phyloP scores from a whole-genome alignment of 92 coral and sea anemone genomes.

The Porites lobata region DNA sequence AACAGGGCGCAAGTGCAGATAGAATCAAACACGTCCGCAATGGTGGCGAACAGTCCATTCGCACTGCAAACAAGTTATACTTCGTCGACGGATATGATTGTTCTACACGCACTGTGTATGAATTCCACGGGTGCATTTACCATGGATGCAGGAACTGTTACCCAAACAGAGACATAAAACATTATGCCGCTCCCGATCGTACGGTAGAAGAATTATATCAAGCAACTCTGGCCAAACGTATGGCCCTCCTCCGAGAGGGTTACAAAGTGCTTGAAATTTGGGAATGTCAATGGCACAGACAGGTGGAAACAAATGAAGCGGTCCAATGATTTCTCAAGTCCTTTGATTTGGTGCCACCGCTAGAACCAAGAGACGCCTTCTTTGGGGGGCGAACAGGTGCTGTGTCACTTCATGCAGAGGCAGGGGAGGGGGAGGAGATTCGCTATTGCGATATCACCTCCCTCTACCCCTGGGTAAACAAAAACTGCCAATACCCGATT shows the following conservation, averaged over 20 bases:
- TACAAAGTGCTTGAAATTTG: not conserved
- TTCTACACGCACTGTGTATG: not conserved
- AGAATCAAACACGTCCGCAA: not conserved
- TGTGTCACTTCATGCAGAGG: not conserved
- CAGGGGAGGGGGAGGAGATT: not conserved
- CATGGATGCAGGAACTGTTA: not conserved
- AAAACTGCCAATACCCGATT: slow-evolving; percentile 6
- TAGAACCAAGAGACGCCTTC: not conserved
- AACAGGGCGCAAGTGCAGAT: not conserved
- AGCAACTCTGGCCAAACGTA: no score
- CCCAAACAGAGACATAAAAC: not conserved
- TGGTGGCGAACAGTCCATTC: not conserved
- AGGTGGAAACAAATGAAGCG: not conserved
- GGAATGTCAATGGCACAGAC: not conserved
- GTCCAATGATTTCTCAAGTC: not conserved
- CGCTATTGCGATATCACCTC: slow-evolving; percentile 33
- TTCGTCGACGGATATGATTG: not conserved
- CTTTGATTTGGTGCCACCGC: no score
- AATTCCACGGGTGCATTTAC: slow-evolving; percentile 11
- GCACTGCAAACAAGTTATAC: no score
- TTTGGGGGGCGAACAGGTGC: not conserved
- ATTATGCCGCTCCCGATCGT: no score
- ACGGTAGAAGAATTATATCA: no score
- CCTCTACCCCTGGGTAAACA: slow-evolving; percentile 41
- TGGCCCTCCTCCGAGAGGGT: not conserved